A percentile compares a stretch with the other conserved stretches of the same genome.
phyloP scores from a whole-genome alignment of 2,797 vertebrate species.

The Oreochromis mossambicus region DNA sequence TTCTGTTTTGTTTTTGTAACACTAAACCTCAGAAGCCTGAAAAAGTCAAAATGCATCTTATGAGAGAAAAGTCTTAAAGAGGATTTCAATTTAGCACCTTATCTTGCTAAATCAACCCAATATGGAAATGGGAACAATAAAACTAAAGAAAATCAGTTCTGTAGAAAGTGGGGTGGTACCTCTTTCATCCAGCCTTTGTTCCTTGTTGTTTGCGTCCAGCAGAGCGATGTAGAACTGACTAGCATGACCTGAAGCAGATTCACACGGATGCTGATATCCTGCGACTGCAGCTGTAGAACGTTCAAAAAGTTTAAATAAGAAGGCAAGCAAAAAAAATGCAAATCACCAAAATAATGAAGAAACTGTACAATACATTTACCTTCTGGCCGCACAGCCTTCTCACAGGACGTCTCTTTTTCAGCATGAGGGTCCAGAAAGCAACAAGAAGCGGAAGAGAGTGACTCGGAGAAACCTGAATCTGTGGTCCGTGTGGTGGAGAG shows the following conservation, averaged over 20 bases:
- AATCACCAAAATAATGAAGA: not conserved
- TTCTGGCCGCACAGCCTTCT: conserved; percentile 90
- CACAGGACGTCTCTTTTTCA: conserved; percentile 87
- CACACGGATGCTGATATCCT: conserved; percentile 91
- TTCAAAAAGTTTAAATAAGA: not conserved
- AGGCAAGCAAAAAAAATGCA: not conserved
- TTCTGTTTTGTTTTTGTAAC: not conserved
- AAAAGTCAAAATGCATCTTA: not conserved
- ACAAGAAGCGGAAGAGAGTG: conserved; percentile 62
- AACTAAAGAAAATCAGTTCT: not conserved
- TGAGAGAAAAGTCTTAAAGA: not conserved
- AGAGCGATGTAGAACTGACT: conserved; percentile 90
- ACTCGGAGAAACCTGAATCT: conserved; percentile 86
- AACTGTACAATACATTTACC: conserved; percentile 67
- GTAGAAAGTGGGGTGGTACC: conserved; percentile 67
- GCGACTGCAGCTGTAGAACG: conserved; percentile 84
- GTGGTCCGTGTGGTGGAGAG: conserved; percentile 68
- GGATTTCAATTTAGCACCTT: not conserved
- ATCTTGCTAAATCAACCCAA: not conserved
- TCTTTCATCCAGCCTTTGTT: conserved; percentile 92
- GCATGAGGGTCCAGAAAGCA: conserved; percentile 74
- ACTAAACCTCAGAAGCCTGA: not conserved
- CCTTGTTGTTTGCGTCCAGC: conserved; percentile 84
- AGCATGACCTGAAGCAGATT: conserved; percentile 74
- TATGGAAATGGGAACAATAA: not conserved